Conservation (phyloP, 2,113 vertebrate species). For the Pelecanoides urinatrix region DNA sequence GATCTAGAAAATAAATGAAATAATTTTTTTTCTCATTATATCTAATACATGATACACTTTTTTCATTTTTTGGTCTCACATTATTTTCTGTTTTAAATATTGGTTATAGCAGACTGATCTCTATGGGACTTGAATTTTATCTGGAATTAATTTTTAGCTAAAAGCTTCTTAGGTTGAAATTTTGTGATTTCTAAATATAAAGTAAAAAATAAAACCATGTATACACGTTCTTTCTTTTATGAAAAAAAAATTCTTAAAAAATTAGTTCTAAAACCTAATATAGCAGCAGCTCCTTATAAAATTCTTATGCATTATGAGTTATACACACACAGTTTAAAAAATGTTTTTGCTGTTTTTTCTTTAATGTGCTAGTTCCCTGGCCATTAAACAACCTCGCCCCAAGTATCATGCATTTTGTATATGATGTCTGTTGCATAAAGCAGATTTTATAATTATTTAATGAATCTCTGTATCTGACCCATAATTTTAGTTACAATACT, state of each 20-base stretch:
- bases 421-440: neutral
- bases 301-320: neutral
- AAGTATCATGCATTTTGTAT: slow-evolving; percentile 1
- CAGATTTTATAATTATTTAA: slow-evolving; percentile 12
- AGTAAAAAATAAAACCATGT: neutral
- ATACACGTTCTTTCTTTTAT: neutral
- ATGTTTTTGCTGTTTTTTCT: neutral
- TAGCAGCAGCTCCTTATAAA: neutral
- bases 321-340: neutral
- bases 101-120: neutral
- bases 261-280: neutral
- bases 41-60: neutral
- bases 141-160: neutral
- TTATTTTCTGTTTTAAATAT: neutral
- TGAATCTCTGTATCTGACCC: neutral
- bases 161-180: neutral
- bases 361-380: neutral
- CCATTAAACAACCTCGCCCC: neutral
- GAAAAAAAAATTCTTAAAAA: no score
- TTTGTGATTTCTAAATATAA: neutral
- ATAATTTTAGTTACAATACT: neutral
- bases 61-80: neutral
- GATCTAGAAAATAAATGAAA: neutral
- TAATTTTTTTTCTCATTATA: neutral
- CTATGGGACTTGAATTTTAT: neutral